Evolutionary conservation across 1,140 invertebrate genomes (phyloP).

Genomic region (Tetragonula clypearis): DNA sequence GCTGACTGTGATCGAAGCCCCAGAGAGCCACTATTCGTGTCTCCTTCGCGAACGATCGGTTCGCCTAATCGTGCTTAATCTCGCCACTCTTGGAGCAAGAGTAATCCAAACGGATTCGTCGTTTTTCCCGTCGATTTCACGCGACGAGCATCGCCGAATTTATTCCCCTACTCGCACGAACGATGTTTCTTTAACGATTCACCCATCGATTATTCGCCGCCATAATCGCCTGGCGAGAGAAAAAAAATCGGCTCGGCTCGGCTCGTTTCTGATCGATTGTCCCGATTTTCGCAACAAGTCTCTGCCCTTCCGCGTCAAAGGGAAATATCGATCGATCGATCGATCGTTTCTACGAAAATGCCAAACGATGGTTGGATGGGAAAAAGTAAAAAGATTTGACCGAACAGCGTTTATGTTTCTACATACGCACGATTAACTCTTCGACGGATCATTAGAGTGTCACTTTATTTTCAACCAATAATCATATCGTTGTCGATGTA

Average conservation of each 20-base stretch:
- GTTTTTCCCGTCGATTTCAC: neutral
- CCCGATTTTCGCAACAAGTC: neutral
- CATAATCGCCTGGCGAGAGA: neutral
- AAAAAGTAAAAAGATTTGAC: neutral
- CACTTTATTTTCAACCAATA: no score
- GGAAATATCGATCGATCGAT: neutral
- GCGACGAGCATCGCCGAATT: neutral
- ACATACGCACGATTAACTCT: no score
- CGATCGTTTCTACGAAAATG: neutral
- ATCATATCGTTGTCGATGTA: no score
- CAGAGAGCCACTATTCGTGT: neutral
- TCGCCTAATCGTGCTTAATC: neutral
- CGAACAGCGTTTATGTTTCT: no score
- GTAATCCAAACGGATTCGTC: neutral
- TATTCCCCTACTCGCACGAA: neutral
- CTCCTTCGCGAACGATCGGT: neutral
- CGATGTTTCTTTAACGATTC: neutral
- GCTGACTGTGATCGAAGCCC: neutral
- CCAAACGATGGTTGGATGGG: neutral
- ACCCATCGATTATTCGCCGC: neutral
- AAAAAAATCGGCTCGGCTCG: neutral
- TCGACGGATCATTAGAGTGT: no score
- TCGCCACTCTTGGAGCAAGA: neutral
- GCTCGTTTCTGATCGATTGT: neutral
- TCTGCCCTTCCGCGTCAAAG: neutral